Evolutionary conservation across 2,888 invertebrate species (phyloP).

Genomic region (Auanema sp.): DNA sequence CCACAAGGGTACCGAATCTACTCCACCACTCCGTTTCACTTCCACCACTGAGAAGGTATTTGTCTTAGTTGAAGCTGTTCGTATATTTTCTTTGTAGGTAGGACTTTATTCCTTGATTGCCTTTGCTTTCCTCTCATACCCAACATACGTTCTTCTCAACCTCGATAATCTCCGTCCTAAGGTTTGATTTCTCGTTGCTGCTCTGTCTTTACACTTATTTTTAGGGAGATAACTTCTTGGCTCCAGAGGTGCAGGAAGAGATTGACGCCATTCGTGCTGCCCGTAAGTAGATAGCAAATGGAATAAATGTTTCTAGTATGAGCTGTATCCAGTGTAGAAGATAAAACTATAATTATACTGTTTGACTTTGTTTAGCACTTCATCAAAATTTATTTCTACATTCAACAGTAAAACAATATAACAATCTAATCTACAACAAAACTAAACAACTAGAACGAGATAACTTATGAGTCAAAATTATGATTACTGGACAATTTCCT

Average conservation of each 20-base stretch:
- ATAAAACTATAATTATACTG: too few species aligned
- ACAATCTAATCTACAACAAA: conserved; percentile 14
- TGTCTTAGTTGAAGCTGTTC: conserved; percentile 3
- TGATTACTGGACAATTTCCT: conserved; percentile 17
- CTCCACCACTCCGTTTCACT: conserved; percentile 50
- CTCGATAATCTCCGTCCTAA: conserved; percentile 57
- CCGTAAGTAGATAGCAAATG: conserved; percentile 27
- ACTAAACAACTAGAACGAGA: conserved; percentile 3
- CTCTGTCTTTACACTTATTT: conserved; percentile 6
- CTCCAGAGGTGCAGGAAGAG: conserved; percentile 54
- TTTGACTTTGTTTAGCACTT: too few species aligned
- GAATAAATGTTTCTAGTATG: conserved; percentile 18
- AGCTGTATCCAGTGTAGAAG: too few species aligned
- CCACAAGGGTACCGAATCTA: conserved; percentile 52
- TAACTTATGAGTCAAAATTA: conserved; percentile 1
- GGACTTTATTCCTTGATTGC: conserved; percentile 52
- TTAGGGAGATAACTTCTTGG: conserved; percentile 45
- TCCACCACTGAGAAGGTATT: conserved; percentile 43
- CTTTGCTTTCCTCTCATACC: conserved; percentile 55
- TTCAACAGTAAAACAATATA: conserved; percentile 15
- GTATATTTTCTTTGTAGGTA: conserved; percentile 24
- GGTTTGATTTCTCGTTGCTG: conserved; percentile 8
- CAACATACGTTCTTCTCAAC: conserved; percentile 57
- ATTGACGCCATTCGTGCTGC: conserved; percentile 54
- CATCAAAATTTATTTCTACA: background rate